These are phyloP conservation scores for Raphicerus campestris DNA, from an alignment of 2,113 vertebrate species.

Conservation along the genomic window DNA sequence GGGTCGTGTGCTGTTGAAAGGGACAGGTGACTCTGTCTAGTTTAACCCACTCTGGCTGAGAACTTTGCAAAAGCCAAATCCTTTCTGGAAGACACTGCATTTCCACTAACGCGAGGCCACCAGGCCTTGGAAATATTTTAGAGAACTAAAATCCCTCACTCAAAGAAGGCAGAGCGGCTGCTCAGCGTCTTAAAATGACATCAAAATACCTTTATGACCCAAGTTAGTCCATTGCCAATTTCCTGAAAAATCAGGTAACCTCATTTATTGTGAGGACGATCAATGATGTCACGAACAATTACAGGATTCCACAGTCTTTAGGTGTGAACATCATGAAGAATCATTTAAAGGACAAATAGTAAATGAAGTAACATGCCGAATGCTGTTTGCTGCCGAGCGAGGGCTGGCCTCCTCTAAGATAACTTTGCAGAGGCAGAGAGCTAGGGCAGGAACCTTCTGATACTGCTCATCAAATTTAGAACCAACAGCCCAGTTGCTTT, in stretches of 20 bases:
- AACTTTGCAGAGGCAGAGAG: background rate
- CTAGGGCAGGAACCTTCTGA: rapidly evolving
- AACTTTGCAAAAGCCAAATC: constrained; percentile 34
- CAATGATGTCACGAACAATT: constrained; percentile 48
- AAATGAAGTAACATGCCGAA: background rate
- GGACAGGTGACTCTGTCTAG: constrained; percentile 56
- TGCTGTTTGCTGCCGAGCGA: rapidly evolving
- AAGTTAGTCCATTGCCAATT: constrained; percentile 42
- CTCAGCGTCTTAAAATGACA: constrained; percentile 43
- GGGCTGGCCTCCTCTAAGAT: rapidly evolving
- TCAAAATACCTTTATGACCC: constrained; percentile 33
- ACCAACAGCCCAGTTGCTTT: background rate
- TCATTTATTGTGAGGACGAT: constrained; percentile 69
- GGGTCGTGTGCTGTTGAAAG: constrained; percentile 60
- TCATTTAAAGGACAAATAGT: background rate
- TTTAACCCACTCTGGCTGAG: constrained; percentile 46
- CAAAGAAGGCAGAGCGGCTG: constrained; percentile 32
- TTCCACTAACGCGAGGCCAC: rapidly evolving
- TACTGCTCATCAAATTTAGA: rapidly evolving
- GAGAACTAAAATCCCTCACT: constrained; percentile 61
- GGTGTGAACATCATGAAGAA: constrained; percentile 12
- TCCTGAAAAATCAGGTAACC: constrained; percentile 37
- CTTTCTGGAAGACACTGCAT: background rate
- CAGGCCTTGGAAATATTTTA: background rate
- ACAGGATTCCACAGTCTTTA: constrained; percentile 45